Evolutionary conservation across 2,888 invertebrate genomes (phyloP).

Genomic region (Clepsis dumicolana): DNA sequence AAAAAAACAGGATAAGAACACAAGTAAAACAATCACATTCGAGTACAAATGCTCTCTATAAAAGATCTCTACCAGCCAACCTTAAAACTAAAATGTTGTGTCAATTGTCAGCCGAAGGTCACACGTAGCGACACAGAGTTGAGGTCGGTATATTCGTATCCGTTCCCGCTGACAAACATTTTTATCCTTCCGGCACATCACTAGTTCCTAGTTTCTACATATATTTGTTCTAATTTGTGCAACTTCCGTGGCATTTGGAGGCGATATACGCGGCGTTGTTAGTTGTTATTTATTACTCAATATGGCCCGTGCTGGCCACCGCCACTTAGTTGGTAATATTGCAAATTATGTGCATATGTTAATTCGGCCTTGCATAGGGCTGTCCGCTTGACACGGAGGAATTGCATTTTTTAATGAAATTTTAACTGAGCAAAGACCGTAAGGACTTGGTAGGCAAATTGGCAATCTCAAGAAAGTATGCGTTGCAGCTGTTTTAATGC

Average conservation of each 20-base stretch:
- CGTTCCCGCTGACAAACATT: no score
- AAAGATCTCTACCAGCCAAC: no score
- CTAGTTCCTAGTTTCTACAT: conserved; percentile 5
- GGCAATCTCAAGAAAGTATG: conserved; percentile 9
- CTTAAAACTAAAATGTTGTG: no score
- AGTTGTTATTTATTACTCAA: conserved; percentile 66
- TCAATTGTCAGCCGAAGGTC: no score
- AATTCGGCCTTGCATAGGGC: conserved; percentile 51
- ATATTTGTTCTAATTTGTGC: conserved; percentile 61
- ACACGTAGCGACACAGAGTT: background rate
- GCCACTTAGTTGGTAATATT: conserved; percentile 60
- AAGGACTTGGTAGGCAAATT: conserved; percentile 8
- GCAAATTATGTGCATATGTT: conserved; percentile 66
- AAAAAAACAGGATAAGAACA: no score
- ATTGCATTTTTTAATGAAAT: conserved; percentile 20
- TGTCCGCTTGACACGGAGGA: conserved; percentile 8
- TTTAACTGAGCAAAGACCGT: conserved; percentile 3
- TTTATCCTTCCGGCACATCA: no score
- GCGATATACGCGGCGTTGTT: conserved; percentile 53
- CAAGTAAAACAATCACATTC: no score
- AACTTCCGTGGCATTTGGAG: conserved; percentile 53
- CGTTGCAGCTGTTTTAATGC: background rate
- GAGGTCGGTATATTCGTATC: no score
- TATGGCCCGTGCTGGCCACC: conserved; percentile 47
- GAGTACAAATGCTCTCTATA: no score